Conservation (phyloP, 2,888 invertebrate genomes). For the Microctonus aethiopoides region DNA sequence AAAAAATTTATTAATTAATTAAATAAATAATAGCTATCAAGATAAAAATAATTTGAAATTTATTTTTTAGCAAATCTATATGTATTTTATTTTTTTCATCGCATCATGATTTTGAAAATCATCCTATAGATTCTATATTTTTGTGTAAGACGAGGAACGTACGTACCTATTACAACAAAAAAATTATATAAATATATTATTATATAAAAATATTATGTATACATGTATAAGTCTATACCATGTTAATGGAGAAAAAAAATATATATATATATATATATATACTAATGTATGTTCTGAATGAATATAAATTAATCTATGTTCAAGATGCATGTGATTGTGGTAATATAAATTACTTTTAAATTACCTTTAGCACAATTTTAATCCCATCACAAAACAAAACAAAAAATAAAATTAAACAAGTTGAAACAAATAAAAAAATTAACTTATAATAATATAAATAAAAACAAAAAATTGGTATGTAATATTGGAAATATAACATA, state of each 20-base stretch:
- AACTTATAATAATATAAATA: neutral
- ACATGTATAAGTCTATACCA: slow-evolving; percentile 61
- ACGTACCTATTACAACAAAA: slow-evolving; percentile 58
- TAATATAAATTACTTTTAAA: slow-evolving; percentile 24
- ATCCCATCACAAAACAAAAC: neutral
- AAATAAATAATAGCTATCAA: slow-evolving; percentile 15
- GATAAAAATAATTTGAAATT: slow-evolving; percentile 15
- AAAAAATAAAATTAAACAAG: neutral
- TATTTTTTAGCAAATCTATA: slow-evolving; percentile 15
- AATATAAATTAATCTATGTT: slow-evolving; percentile 65
- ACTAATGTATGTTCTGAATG: slow-evolving; percentile 63
- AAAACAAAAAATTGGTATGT: neutral
- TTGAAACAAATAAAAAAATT: slow-evolving; percentile 3
- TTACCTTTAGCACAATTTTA: neutral
- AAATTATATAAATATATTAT: slow-evolving; percentile 47
- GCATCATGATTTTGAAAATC: slow-evolving; percentile 45
- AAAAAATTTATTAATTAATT: neutral
- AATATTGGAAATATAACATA: neutral
- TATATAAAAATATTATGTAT: slow-evolving; percentile 52
- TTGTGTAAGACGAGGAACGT: slow-evolving; percentile 61
- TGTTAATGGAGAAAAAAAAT: slow-evolving; percentile 61
- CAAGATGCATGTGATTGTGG: slow-evolving; percentile 43
- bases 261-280: slow-evolving; percentile 30
- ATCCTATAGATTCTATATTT: slow-evolving; percentile 65
- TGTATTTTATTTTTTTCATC: slow-evolving; percentile 33